Conservation (phyloP, 2,888 invertebrate genomes). For the Polydrusus cervinus region DNA sequence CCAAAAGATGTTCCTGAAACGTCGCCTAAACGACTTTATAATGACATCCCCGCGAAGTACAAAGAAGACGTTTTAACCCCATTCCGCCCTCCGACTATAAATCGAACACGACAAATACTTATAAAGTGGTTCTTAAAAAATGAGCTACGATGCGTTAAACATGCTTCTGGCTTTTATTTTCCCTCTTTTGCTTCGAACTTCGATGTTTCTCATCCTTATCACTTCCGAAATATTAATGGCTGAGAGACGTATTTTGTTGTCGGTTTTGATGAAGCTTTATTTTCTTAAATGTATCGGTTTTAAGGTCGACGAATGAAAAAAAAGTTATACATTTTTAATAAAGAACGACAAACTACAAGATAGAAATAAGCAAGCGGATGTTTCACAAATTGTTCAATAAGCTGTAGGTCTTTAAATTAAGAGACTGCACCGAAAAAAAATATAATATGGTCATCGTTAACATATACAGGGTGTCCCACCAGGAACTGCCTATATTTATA, state of each 20-base stretch:
- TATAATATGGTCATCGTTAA: no score
- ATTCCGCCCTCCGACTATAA: conserved; percentile 24
- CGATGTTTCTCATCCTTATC: conserved; percentile 25
- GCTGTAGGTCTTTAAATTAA: no score
- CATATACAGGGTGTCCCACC: no score
- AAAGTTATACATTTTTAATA: no score
- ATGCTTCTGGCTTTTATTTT: conserved; percentile 34
- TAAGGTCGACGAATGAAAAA: background rate
- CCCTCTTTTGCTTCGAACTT: conserved; percentile 28
- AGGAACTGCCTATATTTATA: no score
- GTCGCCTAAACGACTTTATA: conserved; percentile 28
- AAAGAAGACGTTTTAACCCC: conserved; percentile 38
- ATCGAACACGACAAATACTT: conserved; percentile 44
- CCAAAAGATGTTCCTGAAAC: background rate
- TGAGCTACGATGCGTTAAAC: conserved; percentile 45
- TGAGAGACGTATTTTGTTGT: conserved; percentile 18
- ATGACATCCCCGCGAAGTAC: conserved; percentile 29
- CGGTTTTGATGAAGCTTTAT: conserved; percentile 12
- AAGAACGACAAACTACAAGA: no score
- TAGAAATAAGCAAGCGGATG: no score
- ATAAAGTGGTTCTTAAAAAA: conserved; percentile 45
- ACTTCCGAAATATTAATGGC: conserved; percentile 43
- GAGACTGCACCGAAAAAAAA: no score
- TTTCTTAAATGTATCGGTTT: conserved; percentile 7
- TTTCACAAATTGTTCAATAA: no score